phyloP scores from a whole-genome alignment of 2,113 vertebrate genomes.

The Vulpes ferrilata region DNA sequence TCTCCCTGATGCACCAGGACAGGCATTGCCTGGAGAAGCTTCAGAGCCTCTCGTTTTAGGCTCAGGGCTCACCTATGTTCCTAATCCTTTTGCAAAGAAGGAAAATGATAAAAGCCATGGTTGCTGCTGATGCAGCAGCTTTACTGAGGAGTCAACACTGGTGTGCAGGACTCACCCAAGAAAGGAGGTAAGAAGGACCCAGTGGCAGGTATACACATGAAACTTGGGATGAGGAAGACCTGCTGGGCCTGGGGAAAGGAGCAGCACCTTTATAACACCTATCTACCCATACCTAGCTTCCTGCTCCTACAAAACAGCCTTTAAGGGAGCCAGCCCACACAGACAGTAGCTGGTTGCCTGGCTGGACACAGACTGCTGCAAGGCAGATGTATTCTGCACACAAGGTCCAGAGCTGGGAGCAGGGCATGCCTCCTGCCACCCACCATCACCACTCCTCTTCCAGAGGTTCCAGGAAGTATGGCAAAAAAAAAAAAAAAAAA shows the following conservation, averaged over 20 bases:
- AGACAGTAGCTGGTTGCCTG: not conserved
- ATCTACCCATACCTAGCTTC: constrained; percentile 25
- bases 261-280: constrained; percentile 71
- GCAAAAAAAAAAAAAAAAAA: not conserved
- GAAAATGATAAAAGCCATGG: not conserved
- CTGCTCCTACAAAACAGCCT: constrained; percentile 27
- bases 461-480: constrained; percentile 27
- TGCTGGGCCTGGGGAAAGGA: constrained; percentile 5
- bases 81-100: constrained; percentile 39
- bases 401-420: constrained; percentile 29
- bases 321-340: not conserved
- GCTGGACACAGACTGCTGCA: not conserved
- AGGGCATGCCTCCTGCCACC: constrained; percentile 2
- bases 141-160: not conserved
- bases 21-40: not conserved
- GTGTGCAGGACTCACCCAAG: not conserved
- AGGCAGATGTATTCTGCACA: not conserved
- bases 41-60: not conserved
- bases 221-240: not conserved
- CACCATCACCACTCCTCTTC: constrained; percentile 57
- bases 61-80: not conserved
- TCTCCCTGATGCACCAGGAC: not conserved
- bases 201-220: not conserved
- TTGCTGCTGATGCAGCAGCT: constrained; percentile 23
- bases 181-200: constrained; percentile 32